A percentile compares a stretch with the other conserved stretches of the same genome.
Evolutionary conservation across 2,113 vertebrate genomes (phyloP).

Genomic region (Macroglossus sobrinus): DNA sequence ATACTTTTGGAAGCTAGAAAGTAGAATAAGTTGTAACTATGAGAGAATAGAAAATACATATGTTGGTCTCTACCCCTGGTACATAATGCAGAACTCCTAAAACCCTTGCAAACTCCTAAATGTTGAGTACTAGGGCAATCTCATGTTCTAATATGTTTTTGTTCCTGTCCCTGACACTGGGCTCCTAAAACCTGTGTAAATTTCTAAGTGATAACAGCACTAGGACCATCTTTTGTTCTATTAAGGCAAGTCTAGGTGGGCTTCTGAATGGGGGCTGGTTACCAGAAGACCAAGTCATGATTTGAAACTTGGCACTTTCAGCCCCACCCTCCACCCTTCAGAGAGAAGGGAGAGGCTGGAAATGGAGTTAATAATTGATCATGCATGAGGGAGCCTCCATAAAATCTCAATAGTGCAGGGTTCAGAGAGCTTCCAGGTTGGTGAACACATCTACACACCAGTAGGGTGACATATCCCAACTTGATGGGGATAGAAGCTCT

Average conservation of each 20-base stretch:
- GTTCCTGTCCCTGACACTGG: not conserved
- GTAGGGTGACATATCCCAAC: not conserved
- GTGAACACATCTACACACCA: not conserved
- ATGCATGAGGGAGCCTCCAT: not conserved
- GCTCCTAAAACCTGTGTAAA: not conserved
- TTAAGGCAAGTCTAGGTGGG: not conserved
- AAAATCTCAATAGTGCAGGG: not conserved
- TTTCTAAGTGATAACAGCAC: not conserved
- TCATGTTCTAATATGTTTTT: not conserved
- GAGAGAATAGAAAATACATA: not conserved
- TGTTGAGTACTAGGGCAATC: not conserved
- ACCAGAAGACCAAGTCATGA: not conserved
- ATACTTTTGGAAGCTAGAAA: not conserved
- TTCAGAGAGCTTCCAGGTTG: not conserved
- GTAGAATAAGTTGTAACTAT: not conserved
- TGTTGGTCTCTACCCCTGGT: not conserved
- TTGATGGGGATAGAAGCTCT: not conserved
- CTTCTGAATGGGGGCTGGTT: not conserved
- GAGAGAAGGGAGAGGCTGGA: not conserved
- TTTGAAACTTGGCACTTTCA: not conserved
- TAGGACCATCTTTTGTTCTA: not conserved
- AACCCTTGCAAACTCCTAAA: not conserved
- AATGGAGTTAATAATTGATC: not conserved
- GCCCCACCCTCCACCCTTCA: not conserved
- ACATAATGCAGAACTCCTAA: not conserved